These are phyloP conservation scores for Xiphophorus maculatus DNA, from an alignment of 2,113 vertebrate species.

Conservation along the genomic window DNA sequence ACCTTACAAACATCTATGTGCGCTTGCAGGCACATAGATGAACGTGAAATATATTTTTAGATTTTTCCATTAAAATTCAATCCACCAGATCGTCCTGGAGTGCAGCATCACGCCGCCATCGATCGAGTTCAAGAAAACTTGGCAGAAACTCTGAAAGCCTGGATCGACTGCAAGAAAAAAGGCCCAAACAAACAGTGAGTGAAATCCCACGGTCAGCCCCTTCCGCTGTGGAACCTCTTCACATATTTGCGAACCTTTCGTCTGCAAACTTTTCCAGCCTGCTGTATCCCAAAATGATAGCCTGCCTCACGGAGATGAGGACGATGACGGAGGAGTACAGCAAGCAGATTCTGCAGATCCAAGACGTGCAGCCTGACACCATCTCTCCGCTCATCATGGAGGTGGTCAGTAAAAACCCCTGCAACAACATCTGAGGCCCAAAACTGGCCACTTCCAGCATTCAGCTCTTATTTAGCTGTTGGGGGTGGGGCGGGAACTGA, in stretches of 20 bases:
- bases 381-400: constrained; percentile 81
- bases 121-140: constrained; percentile 50
- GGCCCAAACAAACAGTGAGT: constrained; percentile 52
- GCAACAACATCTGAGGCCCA: constrained; percentile 6
- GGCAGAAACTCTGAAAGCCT: constrained; percentile 45
- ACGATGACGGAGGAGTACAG: constrained; percentile 80
- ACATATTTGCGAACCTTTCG: background rate
- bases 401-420: constrained; percentile 72
- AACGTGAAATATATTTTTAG: background rate
- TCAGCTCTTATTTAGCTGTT: background rate
- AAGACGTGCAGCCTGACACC: constrained; percentile 72
- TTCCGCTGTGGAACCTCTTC: background rate
- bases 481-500: background rate
- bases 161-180: constrained; percentile 64
- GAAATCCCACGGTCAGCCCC: background rate
- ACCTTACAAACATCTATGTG: background rate
- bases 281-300: constrained; percentile 84
- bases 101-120: constrained; percentile 54
- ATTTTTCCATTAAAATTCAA: background rate
- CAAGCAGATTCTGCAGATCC: constrained; percentile 73
- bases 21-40: background rate
- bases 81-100: constrained; percentile 70
- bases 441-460: background rate
- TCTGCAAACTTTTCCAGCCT: constrained; percentile 65
- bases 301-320: constrained; percentile 82